Conservation (phyloP, 2,888 invertebrate species). For the Chalcis sispes region DNA sequence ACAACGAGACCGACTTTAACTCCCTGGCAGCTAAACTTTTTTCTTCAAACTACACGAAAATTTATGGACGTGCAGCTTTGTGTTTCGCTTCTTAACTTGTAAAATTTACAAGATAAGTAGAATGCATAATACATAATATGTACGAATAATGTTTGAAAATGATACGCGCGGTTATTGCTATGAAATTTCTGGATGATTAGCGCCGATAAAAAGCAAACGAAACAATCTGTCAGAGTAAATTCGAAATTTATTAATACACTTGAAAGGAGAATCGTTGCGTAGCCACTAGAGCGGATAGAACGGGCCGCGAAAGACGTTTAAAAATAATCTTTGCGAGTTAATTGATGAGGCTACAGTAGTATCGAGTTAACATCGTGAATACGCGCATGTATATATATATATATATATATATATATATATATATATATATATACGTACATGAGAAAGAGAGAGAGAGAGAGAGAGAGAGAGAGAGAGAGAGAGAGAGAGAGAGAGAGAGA, state of each 20-base stretch:
- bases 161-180: background rate
- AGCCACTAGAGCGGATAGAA: conserved; percentile 19
- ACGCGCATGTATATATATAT: background rate
- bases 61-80: too few relatives aligned
- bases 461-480: too few relatives aligned
- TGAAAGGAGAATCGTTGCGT: conserved; percentile 15
- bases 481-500: too few relatives aligned
- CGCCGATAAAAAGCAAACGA: background rate
- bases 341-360: conserved; percentile 22
- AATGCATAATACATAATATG: too few relatives aligned
- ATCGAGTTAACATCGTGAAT: background rate
- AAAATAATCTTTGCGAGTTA: conserved; percentile 54
- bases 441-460: too few relatives aligned
- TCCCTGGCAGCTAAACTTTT: conserved; percentile 46
- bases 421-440: too few relatives aligned
- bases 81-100: too few relatives aligned
- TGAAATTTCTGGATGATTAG: too few relatives aligned
- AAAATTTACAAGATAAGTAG: too few relatives aligned
- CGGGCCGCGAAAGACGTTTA: conserved; percentile 42
- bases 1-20: conserved; percentile 39
- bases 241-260: conserved; percentile 37
- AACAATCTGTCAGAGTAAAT: background rate
- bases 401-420: too few relatives aligned
- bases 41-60: conserved; percentile 43
- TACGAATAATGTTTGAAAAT: too few relatives aligned